Evolutionary conservation across 2,888 invertebrate genomes (phyloP), one percentile per base, ranked within the genome.

Genomic region (Noctua janthina): DNA sequence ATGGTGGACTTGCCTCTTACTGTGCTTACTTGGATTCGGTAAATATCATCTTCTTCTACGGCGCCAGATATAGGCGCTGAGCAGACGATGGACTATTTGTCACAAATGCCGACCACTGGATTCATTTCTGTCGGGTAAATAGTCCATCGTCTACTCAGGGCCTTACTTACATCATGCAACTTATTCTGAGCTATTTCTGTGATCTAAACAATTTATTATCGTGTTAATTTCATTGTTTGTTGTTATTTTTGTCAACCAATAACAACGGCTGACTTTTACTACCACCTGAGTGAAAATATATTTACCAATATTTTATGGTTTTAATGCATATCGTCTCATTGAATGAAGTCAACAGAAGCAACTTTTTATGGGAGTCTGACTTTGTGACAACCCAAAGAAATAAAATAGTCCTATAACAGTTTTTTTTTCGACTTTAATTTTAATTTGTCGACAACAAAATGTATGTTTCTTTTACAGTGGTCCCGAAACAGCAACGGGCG

Each of bases 1-100:
- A 99, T 99, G 98, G 99, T 99, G 88, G 99, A 99, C 94, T 97
- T 99, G 88, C 99, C 99, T 1, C 97, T 99, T 74, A 99, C 99
- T 35, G 98, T 98, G 90, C 97, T 99, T 80, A 98, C 98, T 87
- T 99, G 99, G 99, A 97, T 98, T 84, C 98, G 98, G 98, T 97
- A 97, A 95, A 88, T 89, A 97, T 46, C 8, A 73, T 29, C 39
- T 72, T 54, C 20, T 54, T 20, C 20, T 29, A 39, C 8, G 59
- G 15, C 29, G 2, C 3, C 0, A 54, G 20, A 20, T 54, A 54
- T 62, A 29, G 1, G 29, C 1, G n/a, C 59, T 59, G 1, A 59
- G n/a, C 13, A 59, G 59, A 59, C 59, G 5, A n/a, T 59, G 59
- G 59, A 13, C 1, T 59, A 59, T 59, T 59, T 59, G 11, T 59